Percentiles rank a stretch among this genome's conserved stretches.
These are phyloP conservation scores for Athalia rosae DNA, from an alignment of 2,888 invertebrate species.

Conservation along the genomic window DNA sequence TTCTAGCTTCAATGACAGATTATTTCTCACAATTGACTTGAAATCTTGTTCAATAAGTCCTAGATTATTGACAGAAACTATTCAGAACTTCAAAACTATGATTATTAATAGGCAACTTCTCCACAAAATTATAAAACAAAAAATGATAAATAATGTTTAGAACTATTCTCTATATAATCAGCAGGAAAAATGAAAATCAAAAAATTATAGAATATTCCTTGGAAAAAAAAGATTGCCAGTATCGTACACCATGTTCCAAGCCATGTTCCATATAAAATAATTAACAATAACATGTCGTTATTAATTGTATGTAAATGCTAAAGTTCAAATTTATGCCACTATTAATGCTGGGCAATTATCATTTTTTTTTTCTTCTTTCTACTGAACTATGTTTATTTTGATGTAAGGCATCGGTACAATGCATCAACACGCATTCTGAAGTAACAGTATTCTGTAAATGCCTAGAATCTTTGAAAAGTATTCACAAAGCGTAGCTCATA, in stretches of 20 bases:
- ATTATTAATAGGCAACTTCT: no score
- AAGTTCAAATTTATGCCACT: constrained; percentile 12
- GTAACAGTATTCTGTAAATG: background rate
- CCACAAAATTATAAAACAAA: background rate
- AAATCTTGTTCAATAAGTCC: no score
- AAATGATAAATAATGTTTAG: background rate
- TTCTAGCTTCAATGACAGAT: no score
- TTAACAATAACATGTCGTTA: constrained; percentile 30
- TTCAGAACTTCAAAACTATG: no score
- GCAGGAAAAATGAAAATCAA: background rate
- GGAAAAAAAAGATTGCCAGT: no score
- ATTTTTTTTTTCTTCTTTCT: background rate
- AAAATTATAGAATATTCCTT: no score
- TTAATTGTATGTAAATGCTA: constrained; percentile 22
- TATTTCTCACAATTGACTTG: no score
- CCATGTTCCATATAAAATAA: constrained; percentile 17
- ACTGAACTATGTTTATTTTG: constrained; percentile 1
- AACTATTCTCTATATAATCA: constrained; percentile 19
- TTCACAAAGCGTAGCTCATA: background rate
- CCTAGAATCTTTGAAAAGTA: background rate
- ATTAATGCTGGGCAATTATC: background rate
- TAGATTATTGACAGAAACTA: no score
- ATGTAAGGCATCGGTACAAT: constrained; percentile 13
- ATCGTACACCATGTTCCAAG: background rate
- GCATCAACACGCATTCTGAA: background rate